phyloP scores from a whole-genome alignment of 2,113 vertebrate genomes.

The Amphiprion ocellaris region DNA sequence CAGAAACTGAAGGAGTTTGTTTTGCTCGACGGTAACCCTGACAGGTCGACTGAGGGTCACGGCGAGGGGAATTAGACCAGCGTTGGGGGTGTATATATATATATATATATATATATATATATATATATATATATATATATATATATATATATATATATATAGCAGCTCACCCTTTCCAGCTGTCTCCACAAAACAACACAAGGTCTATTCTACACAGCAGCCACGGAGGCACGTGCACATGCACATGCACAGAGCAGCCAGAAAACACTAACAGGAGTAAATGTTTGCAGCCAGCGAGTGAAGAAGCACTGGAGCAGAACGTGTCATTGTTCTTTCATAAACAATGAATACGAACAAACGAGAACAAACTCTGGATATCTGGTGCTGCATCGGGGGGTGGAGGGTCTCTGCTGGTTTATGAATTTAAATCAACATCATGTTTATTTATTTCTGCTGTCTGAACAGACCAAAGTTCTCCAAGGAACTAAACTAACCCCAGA shows the following conservation, averaged over 20 bases:
- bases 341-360: constrained; percentile 4
- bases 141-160: constrained; percentile 29
- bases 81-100: neutral
- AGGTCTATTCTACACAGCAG: constrained; percentile 17
- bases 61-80: constrained; percentile 33
- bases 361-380: too few species aligned
- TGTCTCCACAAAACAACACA: constrained; percentile 38
- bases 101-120: constrained; percentile 36
- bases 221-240: neutral
- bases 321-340: constrained; percentile 15
- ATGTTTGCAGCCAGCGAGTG: constrained; percentile 21
- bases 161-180: constrained; percentile 56
- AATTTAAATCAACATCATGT: too few species aligned
- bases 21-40: constrained; percentile 16
- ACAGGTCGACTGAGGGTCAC: constrained; percentile 44
- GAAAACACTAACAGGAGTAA: constrained; percentile 17
- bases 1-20: constrained; percentile 11
- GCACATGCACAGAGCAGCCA: neutral
- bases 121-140: neutral
- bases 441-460: too few species aligned
- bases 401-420: too few species aligned
- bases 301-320: constrained; percentile 32
- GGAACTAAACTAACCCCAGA: too few species aligned
- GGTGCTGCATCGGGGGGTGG: too few species aligned
- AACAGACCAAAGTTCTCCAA: too few species aligned